Conservation (phyloP, 1,140 invertebrate species). For the Aphaenogaster ashmeadi region DNA sequence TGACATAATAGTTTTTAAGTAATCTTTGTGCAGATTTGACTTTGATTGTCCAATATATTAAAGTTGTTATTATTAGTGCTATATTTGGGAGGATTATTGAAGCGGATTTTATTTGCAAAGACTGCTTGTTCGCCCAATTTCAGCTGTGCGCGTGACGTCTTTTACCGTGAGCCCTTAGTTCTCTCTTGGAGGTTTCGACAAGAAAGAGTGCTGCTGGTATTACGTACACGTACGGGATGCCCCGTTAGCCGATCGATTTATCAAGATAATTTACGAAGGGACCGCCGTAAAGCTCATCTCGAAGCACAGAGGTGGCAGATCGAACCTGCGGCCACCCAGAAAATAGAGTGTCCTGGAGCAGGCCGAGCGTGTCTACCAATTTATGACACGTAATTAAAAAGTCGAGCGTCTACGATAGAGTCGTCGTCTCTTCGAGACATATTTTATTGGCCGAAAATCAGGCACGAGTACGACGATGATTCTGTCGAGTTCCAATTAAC, state of each 20-base stretch:
- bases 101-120: constrained; percentile 33
- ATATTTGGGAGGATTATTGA: not conserved
- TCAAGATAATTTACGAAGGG: constrained; percentile 83
- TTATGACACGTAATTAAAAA: constrained; percentile 85
- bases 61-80: not conserved
- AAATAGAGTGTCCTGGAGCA: constrained; percentile 84
- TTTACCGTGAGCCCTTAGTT: constrained; percentile 47
- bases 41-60: not conserved
- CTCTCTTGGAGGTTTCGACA: constrained; percentile 23
- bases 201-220: constrained; percentile 44
- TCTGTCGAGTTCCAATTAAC: not conserved
- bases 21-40: not conserved
- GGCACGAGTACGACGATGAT: not conserved
- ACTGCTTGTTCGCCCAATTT: constrained; percentile 39
- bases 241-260: constrained; percentile 80
- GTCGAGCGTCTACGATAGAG: constrained; percentile 77
- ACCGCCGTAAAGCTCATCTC: constrained; percentile 72
- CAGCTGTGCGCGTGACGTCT: not conserved
- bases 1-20: not conserved
- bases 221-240: constrained; percentile 58
- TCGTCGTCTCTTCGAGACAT: constrained; percentile 72
- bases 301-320: constrained; percentile 79
- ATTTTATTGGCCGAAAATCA: constrained; percentile 78
- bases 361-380: constrained; percentile 83
- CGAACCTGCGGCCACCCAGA: constrained; percentile 83